Evolutionary conservation across 2,113 vertebrate species (phyloP), one percentile per base, ranked within the genome.

Genomic region (Hipposideros armiger): DNA sequence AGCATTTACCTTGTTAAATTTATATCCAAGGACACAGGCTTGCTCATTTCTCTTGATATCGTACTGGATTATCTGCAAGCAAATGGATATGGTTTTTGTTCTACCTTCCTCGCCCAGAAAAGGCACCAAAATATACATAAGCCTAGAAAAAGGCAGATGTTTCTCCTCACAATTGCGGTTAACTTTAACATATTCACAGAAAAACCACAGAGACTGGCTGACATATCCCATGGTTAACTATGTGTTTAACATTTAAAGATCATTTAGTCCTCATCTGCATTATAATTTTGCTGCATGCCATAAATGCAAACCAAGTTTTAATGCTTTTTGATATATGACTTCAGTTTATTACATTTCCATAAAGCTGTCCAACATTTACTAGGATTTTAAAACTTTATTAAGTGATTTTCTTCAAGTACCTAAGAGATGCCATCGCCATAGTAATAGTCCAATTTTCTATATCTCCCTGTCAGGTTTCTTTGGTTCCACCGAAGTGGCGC

Each of bases 291-390:
- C 96, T 95, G 73, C 5, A 14, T 93, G 92, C 86, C 97, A 97
- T 98, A 98, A 97, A 98, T 81, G 69, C 14, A n/a, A 97, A 98
- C 98, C 58, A 83, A 93, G 82, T 91, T 95, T 97, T 83, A 96
- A 74, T 97, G 97, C 74, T 96, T 98, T 95, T 97, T 81, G 94
- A 97, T 91, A 85, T 85, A 78, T 3, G 67, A 92, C 66, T 97
- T 96, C 95, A 36, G 83, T 98, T 98, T 98, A 98, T 97, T 97
- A 87, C 93, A 97, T 97, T 98, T 98, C 95, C 97, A 98, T 98
- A 98, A 98, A 99, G 52, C 97, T 97, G 95, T 96, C 96, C 4
- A 95, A 94, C 50, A 90, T 98, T 98, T 98, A 98, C 95, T 96
- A 97, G 64, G 81, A 56, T 80, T 98, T 98, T 98, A 97, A 92